Base-by-base conservation (phyloP, 1,140 invertebrate species). In the Diabrotica virgifera region DNA sequence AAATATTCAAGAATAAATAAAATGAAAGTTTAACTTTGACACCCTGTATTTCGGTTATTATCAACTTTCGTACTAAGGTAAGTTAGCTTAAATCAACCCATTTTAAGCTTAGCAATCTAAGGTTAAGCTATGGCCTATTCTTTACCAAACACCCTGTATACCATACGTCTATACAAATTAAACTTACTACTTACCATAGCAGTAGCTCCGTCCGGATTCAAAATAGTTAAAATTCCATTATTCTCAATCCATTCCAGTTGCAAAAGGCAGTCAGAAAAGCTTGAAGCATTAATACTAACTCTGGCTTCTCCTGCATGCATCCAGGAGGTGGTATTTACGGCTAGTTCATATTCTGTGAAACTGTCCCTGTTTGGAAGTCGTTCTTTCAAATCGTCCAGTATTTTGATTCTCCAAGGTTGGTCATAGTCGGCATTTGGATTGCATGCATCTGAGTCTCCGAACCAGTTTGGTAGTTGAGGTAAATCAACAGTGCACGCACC, bases 311-410 rank as follows among this genome's bases (percentile, higher is more conserved):
- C 89, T 67, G 86, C 89, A 73, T 93, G 91, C 0, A 91, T 84
- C 90, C 92, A 94, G 0, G 90, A 92, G 24, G 88, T 89, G 72
- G 89, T 89, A 81, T 94, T 91, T 52, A 93, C 83, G 11, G 91
- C 92, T 73, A 86, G 84, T 76, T 72, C 69, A 71, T 85, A 81
- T 10, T 72, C 65, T 37, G 69, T 71, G 0, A 77, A 71, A n/a
- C 14, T 66, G 0, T 78, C 69, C 35, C 74, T 8, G 51, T 51
- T 58, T 8, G 68, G 67, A 13, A 82, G 76, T 73, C 90, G 82
- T 13, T 76, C 79, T 78, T 86, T 87, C 40, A 94, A 79, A 73
- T 87, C 85, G 53, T 89, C 82, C 46, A 94, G 79, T 75, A 94
- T 89, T 69, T 87, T 78, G 63, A 87, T 82, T 61, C 92, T 84